Evolutionary conservation across 1,140 invertebrate species (phyloP).

Genomic region (Paramacrobiotus metropolitanus): DNA sequence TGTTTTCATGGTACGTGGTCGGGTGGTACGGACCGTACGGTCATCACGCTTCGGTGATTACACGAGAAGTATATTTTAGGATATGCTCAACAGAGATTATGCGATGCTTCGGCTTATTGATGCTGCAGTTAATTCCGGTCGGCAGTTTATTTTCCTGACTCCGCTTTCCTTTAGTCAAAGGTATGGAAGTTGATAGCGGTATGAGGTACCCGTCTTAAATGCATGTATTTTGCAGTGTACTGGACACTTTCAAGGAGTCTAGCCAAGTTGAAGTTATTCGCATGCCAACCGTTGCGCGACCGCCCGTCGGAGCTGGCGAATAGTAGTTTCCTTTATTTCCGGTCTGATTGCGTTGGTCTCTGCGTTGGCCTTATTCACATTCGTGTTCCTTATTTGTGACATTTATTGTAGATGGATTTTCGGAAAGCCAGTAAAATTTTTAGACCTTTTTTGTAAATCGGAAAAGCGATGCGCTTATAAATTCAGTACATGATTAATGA

Average conservation of each 20-base stretch:
- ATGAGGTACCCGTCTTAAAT: background rate
- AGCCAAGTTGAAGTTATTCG: background rate
- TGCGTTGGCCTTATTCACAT: background rate
- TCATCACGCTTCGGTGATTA: background rate
- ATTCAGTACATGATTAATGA: background rate
- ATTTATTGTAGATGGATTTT: too few relatives aligned
- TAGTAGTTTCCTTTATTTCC: background rate
- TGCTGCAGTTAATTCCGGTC: background rate
- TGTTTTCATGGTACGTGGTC: conserved; percentile 59
- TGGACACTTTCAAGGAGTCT: background rate
- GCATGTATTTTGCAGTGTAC: background rate
- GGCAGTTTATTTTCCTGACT: background rate
- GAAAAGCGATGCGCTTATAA: too few relatives aligned
- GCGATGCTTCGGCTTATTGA: background rate
- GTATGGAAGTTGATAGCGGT: background rate
- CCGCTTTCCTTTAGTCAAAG: background rate
- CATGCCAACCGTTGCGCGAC: background rate
- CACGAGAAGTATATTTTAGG: background rate
- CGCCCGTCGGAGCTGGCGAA: background rate
- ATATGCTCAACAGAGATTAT: background rate
- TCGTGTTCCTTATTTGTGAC: background rate
- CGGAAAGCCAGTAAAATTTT: background rate
- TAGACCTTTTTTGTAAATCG: too few relatives aligned
- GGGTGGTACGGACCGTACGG: conserved; percentile 14
- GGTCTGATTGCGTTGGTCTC: background rate